Conservation (phyloP, 1,140 invertebrate genomes). For the Drosophila saltans region DNA sequence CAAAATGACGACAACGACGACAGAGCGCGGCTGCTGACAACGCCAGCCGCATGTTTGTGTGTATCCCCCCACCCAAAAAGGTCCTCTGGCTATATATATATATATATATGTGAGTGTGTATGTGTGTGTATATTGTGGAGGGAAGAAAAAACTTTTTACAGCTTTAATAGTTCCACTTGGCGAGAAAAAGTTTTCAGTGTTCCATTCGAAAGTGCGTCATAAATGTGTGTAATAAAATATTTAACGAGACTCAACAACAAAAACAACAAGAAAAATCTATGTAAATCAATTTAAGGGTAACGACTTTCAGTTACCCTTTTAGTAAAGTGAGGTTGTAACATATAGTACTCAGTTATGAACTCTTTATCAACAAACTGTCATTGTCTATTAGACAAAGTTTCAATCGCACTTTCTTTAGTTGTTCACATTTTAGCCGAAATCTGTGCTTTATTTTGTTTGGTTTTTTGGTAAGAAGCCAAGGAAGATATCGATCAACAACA, state of each 20-base stretch:
- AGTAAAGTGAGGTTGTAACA: no score
- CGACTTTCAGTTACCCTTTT: slow-evolving; percentile 23
- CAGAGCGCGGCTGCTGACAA: slow-evolving; percentile 59
- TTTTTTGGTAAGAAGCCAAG: not conserved
- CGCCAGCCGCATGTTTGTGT: slow-evolving; percentile 74
- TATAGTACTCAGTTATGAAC: no score
- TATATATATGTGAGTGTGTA: slow-evolving; percentile 26
- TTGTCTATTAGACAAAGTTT: no score
- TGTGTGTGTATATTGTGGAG: slow-evolving; percentile 50
- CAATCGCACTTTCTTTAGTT: not conserved
- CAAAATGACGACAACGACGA: slow-evolving; percentile 74
- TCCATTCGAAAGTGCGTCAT: slow-evolving; percentile 50
- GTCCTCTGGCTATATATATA: slow-evolving; percentile 17
- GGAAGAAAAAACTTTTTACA: slow-evolving; percentile 64
- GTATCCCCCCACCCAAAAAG: slow-evolving; percentile 25
- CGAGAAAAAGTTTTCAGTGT: slow-evolving; percentile 55
- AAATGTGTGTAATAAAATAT: slow-evolving; percentile 65
- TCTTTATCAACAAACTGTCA: no score
- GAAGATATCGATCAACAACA: no score
- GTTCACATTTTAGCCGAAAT: not conserved
- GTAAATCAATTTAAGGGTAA: slow-evolving; percentile 23
- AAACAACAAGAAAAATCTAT: slow-evolving; percentile 7
- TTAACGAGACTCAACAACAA: slow-evolving; percentile 31
- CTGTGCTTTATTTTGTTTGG: not conserved
- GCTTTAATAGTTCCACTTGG: slow-evolving; percentile 75